Conservation (phyloP, 2,797 vertebrate genomes). For the Catamblyrhynchus diadema region DNA sequence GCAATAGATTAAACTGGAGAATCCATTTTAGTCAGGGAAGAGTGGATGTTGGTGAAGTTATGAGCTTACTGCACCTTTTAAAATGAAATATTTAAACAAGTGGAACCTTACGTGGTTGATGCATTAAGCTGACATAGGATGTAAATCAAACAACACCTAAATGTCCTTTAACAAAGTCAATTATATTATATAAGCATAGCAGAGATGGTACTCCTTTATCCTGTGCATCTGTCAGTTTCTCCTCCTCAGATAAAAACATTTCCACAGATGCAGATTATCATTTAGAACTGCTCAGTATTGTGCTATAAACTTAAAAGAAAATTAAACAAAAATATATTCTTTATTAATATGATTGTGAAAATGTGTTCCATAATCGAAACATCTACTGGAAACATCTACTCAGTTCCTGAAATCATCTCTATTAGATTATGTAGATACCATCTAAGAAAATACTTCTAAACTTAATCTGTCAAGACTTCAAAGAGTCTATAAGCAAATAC, state of each 20-base stretch:
- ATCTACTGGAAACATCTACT: slow-evolving; percentile 54
- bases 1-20: slow-evolving; percentile 23
- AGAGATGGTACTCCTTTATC: slow-evolving; percentile 40
- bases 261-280: slow-evolving; percentile 21
- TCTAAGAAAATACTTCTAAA: slow-evolving; percentile 80
- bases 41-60: slow-evolving; percentile 50
- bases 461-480: slow-evolving; percentile 78
- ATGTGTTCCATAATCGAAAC: not conserved
- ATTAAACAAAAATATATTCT: slow-evolving; percentile 48
- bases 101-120: slow-evolving; percentile 45
- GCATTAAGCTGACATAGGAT: slow-evolving; percentile 62
- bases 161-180: slow-evolving; percentile 77
- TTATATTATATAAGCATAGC: slow-evolving; percentile 59
- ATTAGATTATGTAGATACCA: slow-evolving; percentile 83
- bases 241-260: slow-evolving; percentile 47
- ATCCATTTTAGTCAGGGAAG: slow-evolving; percentile 50
- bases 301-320: slow-evolving; percentile 56
- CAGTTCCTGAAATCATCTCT: slow-evolving; percentile 75
- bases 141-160: slow-evolving; percentile 69
- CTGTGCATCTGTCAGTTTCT: slow-evolving; percentile 1
- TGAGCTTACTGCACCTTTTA: slow-evolving; percentile 58
- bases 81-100: slow-evolving; percentile 74
- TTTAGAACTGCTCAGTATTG: slow-evolving; percentile 54
- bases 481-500: slow-evolving; percentile 78
- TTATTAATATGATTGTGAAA: slow-evolving; percentile 47